Evolutionary conservation across 2,797 vertebrate species (phyloP), one percentile per base, ranked within the genome.

Genomic region (Clarias pachynema): DNA sequence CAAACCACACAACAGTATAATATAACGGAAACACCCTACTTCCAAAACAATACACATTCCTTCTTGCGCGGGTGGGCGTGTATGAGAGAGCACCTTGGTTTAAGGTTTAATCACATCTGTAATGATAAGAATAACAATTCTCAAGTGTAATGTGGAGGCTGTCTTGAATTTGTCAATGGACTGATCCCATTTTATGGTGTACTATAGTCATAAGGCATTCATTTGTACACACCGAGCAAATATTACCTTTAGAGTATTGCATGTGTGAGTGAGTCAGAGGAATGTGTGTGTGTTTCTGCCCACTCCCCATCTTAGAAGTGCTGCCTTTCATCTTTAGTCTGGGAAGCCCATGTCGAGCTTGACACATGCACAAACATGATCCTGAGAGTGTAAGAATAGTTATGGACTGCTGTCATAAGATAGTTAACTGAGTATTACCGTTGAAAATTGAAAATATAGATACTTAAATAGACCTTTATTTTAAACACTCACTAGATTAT

Each of bases 1-100:
- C 91, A 82, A 92, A 91, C 91, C 92, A 93, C 90, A 83, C 88
- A 81, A 85, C 90, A 82, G 86, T 93, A 94, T 92, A 94, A 93
- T 92, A 79, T 84, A 24, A 69, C 3, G 57, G 0, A 78, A 72
- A 93, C 91, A 93, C 93, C 92, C 85, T 10, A 75, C 93, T 90
- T 91, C 84, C 57, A 60, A 84, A 85, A 88, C 86, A 89, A 87
- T 73, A 20, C 74, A 44, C 70, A 82, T 69, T 29, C 66, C 37
- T 40, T 12, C 68, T 85, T 40, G 0, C 9, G 37, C 4, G 37
- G 24, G 62, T 10, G 40, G n/a, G 62, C 29, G 79, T 79, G 31
- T 40, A 16, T n/a, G 12, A 12, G 24, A 62, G 44, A 74, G 8
- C 10, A 56, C n/a, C 53, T 26, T 8, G 18, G 3, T 44, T 44